phyloP scores from a whole-genome alignment of 2,888 invertebrate genomes.

The Gerosis bhagava region DNA sequence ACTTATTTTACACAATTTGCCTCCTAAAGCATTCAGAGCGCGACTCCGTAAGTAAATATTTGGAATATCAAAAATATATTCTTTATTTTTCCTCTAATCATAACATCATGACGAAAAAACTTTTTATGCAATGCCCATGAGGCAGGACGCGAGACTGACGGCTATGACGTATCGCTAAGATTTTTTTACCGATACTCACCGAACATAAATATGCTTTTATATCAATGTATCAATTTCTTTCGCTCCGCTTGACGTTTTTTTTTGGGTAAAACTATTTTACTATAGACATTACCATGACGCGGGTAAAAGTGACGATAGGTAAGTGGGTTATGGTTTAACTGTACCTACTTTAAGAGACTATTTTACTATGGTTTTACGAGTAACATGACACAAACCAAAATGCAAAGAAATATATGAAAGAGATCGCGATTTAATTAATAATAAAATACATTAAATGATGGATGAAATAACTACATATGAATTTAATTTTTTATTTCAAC shows the following conservation, averaged over 20 bases:
- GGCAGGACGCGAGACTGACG: conserved; percentile 64
- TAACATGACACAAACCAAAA: no score
- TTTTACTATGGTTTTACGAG: no score
- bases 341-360: no score
- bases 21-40: no score
- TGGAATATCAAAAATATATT: conserved; percentile 15
- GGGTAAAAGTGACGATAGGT: conserved; percentile 33
- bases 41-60: conserved; percentile 14
- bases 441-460: no score
- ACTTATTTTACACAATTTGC: no score
- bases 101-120: conserved; percentile 44
- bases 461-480: no score
- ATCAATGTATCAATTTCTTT: conserved; percentile 77
- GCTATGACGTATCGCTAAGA: conserved; percentile 78
- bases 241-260: conserved; percentile 59
- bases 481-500: no score
- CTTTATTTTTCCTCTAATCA: conserved; percentile 26
- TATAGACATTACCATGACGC: conserved; percentile 47
- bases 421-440: no score
- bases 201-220: conserved; percentile 82
- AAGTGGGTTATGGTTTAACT: no score
- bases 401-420: no score
- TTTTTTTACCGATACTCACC: conserved; percentile 69
- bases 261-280: conserved; percentile 40
- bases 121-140: conserved; percentile 71